Percentiles rank a stretch among this genome's conserved stretches.
These are phyloP conservation scores for Cassiopea andromeda DNA, from an alignment of 30 jellyfish, hydroid and myxozoan species.

Conservation along the genomic window DNA sequence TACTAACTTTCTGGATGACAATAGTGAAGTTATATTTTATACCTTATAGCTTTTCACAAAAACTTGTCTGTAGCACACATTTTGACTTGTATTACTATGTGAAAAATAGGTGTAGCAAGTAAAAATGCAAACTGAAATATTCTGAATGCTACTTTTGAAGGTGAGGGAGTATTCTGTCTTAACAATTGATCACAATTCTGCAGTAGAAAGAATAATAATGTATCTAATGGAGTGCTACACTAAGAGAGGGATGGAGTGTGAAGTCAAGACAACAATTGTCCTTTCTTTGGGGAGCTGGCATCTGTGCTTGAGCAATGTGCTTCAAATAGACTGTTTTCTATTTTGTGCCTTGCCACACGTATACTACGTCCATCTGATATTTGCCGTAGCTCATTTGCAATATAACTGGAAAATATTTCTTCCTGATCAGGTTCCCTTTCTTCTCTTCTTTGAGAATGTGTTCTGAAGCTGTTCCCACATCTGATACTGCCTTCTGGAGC, in stretches of 20 bases:
- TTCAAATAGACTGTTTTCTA: conserved; percentile 10
- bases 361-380: conserved; percentile 4
- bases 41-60: not conserved
- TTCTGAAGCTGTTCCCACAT: conserved; percentile 1
- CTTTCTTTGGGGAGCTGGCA: not conserved
- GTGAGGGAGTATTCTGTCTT: too few species aligned
- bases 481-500: conserved; percentile 16
- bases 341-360: conserved; percentile 1
- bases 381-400: conserved; percentile 11
- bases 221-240: not conserved
- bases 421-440: conserved; percentile 12
- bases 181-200: too few species aligned
- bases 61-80: not conserved
- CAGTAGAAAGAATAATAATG: not conserved
- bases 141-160: too few species aligned
- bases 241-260: not conserved
- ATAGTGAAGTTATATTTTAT: not conserved
- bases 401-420: conserved; percentile 8
- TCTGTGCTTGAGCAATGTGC: conserved; percentile 12
- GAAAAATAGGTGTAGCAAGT: not conserved
- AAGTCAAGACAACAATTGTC: not conserved
- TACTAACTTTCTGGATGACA: not conserved
- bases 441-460: conserved; percentile 4
- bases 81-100: not conserved
- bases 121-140: too few species aligned